Percentiles rank a stretch among this genome's conserved stretches.
These are phyloP conservation scores for Protobothrops mucrosquamatus DNA, from an alignment of 2,113 vertebrate species.

Conservation along the genomic window DNA sequence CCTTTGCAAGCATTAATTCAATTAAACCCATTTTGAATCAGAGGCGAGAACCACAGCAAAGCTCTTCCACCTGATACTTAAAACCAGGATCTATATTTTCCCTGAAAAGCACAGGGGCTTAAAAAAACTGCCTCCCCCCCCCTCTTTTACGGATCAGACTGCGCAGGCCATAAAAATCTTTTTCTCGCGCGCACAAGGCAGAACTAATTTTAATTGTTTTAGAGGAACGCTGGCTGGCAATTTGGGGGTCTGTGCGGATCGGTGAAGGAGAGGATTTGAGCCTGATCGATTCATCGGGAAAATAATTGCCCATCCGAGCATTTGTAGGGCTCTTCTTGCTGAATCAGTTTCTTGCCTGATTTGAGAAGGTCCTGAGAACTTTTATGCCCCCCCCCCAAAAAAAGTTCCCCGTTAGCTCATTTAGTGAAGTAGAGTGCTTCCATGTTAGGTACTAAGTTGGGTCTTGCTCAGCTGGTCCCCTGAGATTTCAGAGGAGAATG, in stretches of 20 bases:
- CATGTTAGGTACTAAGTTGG: background rate
- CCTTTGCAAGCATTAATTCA: constrained; percentile 60
- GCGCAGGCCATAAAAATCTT: constrained; percentile 41
- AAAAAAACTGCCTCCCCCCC: constrained; percentile 49
- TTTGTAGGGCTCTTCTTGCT: background rate
- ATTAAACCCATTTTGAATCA: constrained; percentile 57
- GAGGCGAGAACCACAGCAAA: constrained; percentile 35
- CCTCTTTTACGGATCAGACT: constrained; percentile 42
- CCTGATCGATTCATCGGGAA: background rate
- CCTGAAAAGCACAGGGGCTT: constrained; percentile 37
- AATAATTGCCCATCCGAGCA: background rate
- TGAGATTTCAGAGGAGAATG: background rate
- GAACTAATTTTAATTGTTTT: constrained; percentile 30
- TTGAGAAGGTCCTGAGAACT: background rate
- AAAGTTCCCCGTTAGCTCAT: background rate
- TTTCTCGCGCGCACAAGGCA: background rate
- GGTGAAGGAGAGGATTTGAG: background rate
- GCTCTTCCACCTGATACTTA: constrained; percentile 50
- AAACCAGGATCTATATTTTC: constrained; percentile 52
- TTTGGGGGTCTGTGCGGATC: constrained; percentile 8
- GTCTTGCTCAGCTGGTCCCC: background rate
- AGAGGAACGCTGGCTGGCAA: background rate
- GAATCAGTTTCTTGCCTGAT: background rate
- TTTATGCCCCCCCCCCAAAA: background rate
- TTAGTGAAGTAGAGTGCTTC: background rate